These are phyloP conservation scores for Nesidiocoris tenuis DNA, from an alignment of 2,888 invertebrate genomes.

Conservation along the genomic window DNA sequence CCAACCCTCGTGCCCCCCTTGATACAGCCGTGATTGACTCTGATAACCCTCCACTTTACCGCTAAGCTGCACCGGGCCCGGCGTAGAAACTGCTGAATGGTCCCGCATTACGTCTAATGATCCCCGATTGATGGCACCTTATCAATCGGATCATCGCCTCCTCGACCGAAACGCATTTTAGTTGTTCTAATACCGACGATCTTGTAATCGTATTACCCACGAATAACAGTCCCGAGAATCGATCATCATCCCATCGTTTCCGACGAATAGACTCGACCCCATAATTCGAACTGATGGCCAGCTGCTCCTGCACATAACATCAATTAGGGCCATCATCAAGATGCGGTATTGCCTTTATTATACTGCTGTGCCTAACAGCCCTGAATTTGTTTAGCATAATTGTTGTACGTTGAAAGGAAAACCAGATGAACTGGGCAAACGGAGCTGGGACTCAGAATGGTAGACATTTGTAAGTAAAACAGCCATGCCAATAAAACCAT, in stretches of 20 bases:
- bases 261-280: neutral
- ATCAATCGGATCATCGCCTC: neutral
- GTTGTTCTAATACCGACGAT: neutral
- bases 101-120: neutral
- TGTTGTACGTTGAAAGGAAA: too few species aligned
- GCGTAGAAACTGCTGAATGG: neutral
- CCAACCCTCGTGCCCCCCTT: neutral
- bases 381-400: too few species aligned
- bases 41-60: neutral
- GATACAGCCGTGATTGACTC: neutral
- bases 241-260: neutral
- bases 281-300: too few species aligned
- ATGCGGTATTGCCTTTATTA: too few species aligned
- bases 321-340: too few species aligned
- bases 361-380: too few species aligned
- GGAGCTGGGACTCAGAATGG: too few species aligned
- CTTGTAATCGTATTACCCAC: neutral
- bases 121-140: neutral
- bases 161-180: neutral
- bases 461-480: too few species aligned
- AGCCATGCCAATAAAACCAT: too few species aligned
- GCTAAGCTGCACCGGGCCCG: neutral
- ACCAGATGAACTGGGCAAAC: too few species aligned
- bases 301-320: too few species aligned
- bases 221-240: neutral